Percentiles rank a stretch among this genome's conserved stretches.
These are phyloP conservation scores for Syrphus vitripennis DNA, from an alignment of 2,888 invertebrate species.

Conservation along the genomic window DNA sequence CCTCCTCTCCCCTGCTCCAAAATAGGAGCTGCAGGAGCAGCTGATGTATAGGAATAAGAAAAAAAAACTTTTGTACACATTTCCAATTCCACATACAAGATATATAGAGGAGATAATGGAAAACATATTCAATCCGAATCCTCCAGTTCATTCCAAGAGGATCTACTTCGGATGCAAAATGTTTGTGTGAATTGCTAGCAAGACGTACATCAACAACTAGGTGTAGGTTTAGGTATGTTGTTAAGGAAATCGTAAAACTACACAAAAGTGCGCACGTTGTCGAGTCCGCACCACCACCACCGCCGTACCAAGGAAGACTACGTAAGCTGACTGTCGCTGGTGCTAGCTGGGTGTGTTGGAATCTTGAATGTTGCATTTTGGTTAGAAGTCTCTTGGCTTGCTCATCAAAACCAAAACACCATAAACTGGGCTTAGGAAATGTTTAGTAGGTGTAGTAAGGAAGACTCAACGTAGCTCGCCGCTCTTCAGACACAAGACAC, in stretches of 20 bases:
- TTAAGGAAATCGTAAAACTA: slow-evolving; percentile 52
- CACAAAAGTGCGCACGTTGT: slow-evolving; percentile 39
- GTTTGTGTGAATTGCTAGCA: neutral
- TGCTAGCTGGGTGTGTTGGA: too few species aligned
- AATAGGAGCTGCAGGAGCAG: neutral
- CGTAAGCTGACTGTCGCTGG: slow-evolving; percentile 10
- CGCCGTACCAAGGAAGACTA: neutral
- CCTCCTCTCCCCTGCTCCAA: too few species aligned
- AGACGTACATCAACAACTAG: neutral
- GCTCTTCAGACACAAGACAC: neutral
- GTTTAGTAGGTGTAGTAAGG: slow-evolving; percentile 37
- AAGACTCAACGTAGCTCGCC: slow-evolving; percentile 13
- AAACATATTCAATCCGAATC: slow-evolving; percentile 68
- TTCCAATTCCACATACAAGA: slow-evolving; percentile 60
- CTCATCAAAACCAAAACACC: slow-evolving; percentile 35
- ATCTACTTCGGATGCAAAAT: slow-evolving; percentile 11
- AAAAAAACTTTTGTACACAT: slow-evolving; percentile 56
- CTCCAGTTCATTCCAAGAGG: slow-evolving; percentile 43
- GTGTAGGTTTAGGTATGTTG: slow-evolving; percentile 18
- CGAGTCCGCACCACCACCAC: neutral
- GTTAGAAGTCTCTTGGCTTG: neutral
- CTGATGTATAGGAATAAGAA: neutral
- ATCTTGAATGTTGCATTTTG: slow-evolving; percentile 7
- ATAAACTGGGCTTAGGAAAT: slow-evolving; percentile 27
- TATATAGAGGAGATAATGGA: slow-evolving; percentile 51